A percentile compares a stretch with the other conserved stretches of the same genome.
Evolutionary conservation across 2,797 vertebrate species (phyloP).

Genomic region (Tiaroga cobitis): DNA sequence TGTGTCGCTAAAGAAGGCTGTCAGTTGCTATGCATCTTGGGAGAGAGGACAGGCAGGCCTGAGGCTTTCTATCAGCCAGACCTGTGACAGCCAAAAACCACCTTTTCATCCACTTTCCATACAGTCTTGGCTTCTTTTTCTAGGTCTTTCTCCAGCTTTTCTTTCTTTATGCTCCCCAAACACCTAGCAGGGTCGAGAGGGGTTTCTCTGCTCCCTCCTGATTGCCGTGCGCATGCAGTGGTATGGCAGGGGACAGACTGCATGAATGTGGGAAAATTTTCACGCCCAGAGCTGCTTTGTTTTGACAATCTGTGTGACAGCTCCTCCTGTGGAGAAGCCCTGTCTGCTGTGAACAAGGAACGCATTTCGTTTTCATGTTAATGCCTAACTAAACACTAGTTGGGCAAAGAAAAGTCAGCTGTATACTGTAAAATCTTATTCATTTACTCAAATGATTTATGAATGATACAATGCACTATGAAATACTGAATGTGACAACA

Average conservation of each 20-base stretch:
- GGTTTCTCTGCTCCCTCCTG: constrained; percentile 26
- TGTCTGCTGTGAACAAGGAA: constrained; percentile 24
- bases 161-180: constrained; percentile 34
- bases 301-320: constrained; percentile 37
- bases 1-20: constrained; percentile 52
- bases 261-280: constrained; percentile 35
- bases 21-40: constrained; percentile 53
- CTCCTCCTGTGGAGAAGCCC: constrained; percentile 21
- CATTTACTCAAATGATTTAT: constrained; percentile 6
- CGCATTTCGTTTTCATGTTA: not conserved
- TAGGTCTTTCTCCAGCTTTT: not conserved
- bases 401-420: not conserved
- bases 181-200: constrained; percentile 31
- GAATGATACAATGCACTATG: not conserved
- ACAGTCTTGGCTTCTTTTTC: constrained; percentile 29
- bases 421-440: constrained; percentile 21
- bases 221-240: constrained; percentile 31
- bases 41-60: constrained; percentile 53
- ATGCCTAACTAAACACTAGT: constrained; percentile 8
- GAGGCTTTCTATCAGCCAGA: constrained; percentile 57
- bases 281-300: constrained; percentile 28
- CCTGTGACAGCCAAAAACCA: constrained; percentile 54
- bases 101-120: constrained; percentile 52
- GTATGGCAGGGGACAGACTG: constrained; percentile 29
- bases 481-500: not conserved